Conservation (phyloP, 1,140 invertebrate genomes). For the Drosophila truncata region DNA sequence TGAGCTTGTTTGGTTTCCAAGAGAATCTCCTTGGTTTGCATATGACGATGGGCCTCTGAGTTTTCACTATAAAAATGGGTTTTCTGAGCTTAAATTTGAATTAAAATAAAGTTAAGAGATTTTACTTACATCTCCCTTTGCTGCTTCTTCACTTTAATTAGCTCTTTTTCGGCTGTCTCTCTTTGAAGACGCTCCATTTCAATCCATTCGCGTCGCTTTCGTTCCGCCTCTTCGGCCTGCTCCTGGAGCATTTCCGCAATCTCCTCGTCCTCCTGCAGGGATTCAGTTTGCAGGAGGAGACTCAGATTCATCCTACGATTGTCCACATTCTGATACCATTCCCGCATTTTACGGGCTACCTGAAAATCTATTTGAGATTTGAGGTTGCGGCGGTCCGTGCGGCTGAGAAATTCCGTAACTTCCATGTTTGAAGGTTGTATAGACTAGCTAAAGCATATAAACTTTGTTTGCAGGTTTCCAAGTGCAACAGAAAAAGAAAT, state of each 20-base stretch:
- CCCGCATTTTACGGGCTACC: constrained; percentile 46
- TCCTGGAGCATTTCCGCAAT: constrained; percentile 33
- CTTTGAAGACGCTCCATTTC: constrained; percentile 48
- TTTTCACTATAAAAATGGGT: constrained; percentile 47
- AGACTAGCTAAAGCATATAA: background rate
- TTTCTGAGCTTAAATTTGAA: background rate
- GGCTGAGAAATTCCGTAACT: constrained; percentile 53
- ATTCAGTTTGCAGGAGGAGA: constrained; percentile 44
- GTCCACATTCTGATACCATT: constrained; percentile 51
- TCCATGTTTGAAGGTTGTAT: constrained; percentile 16
- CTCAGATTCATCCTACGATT: constrained; percentile 46
- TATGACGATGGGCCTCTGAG: constrained; percentile 62
- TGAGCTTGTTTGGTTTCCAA: constrained; percentile 65
- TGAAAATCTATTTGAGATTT: constrained; percentile 59
- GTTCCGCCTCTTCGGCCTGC: constrained; percentile 34
- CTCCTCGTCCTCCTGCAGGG: constrained; percentile 39
- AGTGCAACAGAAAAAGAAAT: background rate
- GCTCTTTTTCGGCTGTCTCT: constrained; percentile 43
- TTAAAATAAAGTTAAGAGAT: background rate
- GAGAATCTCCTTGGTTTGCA: constrained; percentile 60
- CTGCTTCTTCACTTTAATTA: constrained; percentile 55
- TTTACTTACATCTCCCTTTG: constrained; percentile 67
- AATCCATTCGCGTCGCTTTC: constrained; percentile 64
- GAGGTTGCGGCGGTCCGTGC: constrained; percentile 59
- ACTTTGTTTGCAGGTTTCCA: constrained; percentile 4